These are phyloP conservation scores for Cordilura impudica DNA, from an alignment of 2,888 invertebrate genomes.

Conservation along the genomic window DNA sequence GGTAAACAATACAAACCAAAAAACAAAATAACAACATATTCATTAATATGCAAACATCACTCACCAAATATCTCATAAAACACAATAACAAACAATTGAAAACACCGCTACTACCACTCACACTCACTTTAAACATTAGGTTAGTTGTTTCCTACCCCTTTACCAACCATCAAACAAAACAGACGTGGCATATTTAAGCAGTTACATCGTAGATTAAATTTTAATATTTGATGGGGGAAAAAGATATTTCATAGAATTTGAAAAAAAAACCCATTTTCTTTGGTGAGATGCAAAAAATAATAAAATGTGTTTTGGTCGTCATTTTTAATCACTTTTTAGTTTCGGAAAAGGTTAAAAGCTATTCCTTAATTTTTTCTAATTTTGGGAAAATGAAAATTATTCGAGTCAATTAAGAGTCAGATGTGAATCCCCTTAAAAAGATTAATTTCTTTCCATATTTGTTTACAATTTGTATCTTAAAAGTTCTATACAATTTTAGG, in stretches of 20 bases:
- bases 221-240: constrained; percentile 12
- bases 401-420: too few species aligned
- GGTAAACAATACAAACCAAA: constrained; percentile 30
- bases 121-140: neutral
- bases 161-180: neutral
- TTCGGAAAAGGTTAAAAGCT: too few species aligned
- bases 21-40: constrained; percentile 47
- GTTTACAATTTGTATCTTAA: too few species aligned
- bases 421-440: too few species aligned
- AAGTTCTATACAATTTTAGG: too few species aligned
- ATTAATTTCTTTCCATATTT: too few species aligned
- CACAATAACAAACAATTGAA: neutral
- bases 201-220: constrained; percentile 24
- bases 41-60: constrained; percentile 55
- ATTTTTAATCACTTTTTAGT: too few species aligned
- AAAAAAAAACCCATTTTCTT: too few species aligned
- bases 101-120: neutral
- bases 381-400: too few species aligned
- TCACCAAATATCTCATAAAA: constrained; percentile 13
- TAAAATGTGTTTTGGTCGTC: too few species aligned
- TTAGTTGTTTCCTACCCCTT: neutral
- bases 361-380: too few species aligned
- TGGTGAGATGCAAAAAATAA: too few species aligned
- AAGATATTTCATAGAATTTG: neutral
- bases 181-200: neutral